Evolutionary conservation across 2,113 vertebrate genomes (phyloP).

Genomic region (Brachirus orientalis): DNA sequence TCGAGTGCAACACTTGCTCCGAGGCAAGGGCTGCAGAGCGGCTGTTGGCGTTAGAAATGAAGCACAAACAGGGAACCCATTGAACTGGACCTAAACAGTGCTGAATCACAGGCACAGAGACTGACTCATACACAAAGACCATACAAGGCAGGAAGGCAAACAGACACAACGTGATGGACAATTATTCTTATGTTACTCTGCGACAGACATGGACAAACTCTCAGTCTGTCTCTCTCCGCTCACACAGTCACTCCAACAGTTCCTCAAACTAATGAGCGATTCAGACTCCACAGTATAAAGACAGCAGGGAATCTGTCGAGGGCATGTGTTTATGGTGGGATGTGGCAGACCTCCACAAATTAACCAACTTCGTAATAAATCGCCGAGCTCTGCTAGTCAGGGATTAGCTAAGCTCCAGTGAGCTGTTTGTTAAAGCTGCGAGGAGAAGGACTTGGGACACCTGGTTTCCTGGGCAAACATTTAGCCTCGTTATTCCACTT

Average conservation of each 20-base stretch:
- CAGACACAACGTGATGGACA: conserved; percentile 53
- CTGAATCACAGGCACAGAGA: conserved; percentile 69
- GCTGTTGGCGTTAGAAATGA: conserved; percentile 63
- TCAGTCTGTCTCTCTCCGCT: neutral
- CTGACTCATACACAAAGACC: conserved; percentile 50
- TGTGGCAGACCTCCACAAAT: conserved; percentile 69
- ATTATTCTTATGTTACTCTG: conserved; percentile 36
- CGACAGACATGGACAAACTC: neutral
- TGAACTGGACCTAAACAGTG: conserved; percentile 48
- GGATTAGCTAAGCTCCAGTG: conserved; percentile 79
- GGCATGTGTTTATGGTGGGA: conserved; percentile 39
- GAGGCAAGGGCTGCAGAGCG: conserved; percentile 60
- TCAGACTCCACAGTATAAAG: no score
- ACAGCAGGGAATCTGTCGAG: no score
- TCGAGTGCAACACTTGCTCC: conserved; percentile 72
- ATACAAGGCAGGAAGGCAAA: conserved; percentile 57
- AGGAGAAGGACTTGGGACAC: conserved; percentile 62
- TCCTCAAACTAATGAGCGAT: no score
- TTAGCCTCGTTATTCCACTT: conserved; percentile 55
- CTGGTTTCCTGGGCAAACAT: conserved; percentile 55
- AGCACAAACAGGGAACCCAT: conserved; percentile 68
- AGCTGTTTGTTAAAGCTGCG: conserved; percentile 76
- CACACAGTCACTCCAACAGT: neutral
- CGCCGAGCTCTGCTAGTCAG: conserved; percentile 58
- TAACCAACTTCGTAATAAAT: conserved; percentile 80